Base-by-base conservation (phyloP, 2,113 vertebrate genomes). In the Leptocoma aspasia region DNA sequence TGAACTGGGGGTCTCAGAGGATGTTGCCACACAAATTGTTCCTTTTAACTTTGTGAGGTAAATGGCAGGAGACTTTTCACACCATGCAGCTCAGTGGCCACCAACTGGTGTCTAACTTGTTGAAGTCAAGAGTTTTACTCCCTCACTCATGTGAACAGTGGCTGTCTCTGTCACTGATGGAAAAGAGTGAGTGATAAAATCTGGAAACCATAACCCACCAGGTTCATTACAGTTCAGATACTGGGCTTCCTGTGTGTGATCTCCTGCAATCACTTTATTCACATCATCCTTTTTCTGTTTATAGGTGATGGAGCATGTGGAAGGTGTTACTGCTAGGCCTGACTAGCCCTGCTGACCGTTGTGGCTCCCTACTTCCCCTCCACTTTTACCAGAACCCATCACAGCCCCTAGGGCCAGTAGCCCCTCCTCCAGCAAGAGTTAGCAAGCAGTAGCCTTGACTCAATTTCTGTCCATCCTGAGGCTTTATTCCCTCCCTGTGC, bases 281-380 rank as follows among this genome's bases (percentile, higher is more conserved):
- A 44, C 31, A 56, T 5, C 2, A 20, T 10, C 11, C 44, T 59
- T 82, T 63, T 61, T 17, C 26, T 30, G 18, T 35, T 80, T 27
- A 3, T 28, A 41, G 39, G 37, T 0, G 1, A 31, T 13, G 39
- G 17, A 52, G 33, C 15, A 10, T 13, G 6, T 35, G 15, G 68
- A 81, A 77, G 23, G 7, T 12, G 2, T 66, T 63, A 31, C 15
- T 59, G 30, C 26, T 11, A 9, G 86, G 17, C 11, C 24, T 2
- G 3, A 16, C 39, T 24, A 73, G 6, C 14, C 9, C n/a, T 45
- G 37, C 24, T 35, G 12, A 53, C 5, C 11, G 16, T 22, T 0
- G 1, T 30, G 35, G 15, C 28, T 83, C 6, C 2, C 4, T 7
- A n/a, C n/a, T 18, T 5, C 9, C 6, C 13, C 4, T 5, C 7